These are phyloP conservation scores for Alloscopus bannaensis DNA, from an alignment of 2,888 invertebrate genomes.

Conservation along the genomic window DNA sequence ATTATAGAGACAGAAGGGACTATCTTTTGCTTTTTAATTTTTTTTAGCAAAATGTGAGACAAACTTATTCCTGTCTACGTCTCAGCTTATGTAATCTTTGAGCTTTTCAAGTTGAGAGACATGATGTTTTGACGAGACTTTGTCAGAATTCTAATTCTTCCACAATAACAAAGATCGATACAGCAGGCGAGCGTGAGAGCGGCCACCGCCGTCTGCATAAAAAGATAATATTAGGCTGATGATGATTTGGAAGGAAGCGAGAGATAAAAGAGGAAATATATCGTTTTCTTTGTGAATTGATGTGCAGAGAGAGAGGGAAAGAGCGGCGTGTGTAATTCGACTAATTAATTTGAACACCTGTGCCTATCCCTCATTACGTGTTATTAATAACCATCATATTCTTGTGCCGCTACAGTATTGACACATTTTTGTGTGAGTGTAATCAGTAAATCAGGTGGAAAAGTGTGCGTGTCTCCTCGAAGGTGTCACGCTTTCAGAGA, in stretches of 20 bases:
- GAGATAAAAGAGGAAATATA: not conserved
- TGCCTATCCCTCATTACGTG: not conserved
- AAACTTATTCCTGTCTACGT: too few relatives aligned
- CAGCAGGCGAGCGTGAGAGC: not conserved
- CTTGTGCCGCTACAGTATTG: not conserved
- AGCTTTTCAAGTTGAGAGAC: not conserved
- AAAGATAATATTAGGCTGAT: too few relatives aligned
- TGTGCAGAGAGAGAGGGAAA: not conserved
- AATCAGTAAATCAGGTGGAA: not conserved
- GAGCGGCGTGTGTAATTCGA: not conserved
- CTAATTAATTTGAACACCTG: slow-evolving; percentile 1
- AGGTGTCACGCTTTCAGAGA: not conserved
- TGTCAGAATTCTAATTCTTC: not conserved
- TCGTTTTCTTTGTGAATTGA: not conserved
- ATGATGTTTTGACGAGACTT: not conserved
- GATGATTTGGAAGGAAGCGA: not conserved
- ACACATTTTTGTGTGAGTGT: not conserved
- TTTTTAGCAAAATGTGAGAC: too few relatives aligned
- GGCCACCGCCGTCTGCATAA: too few relatives aligned
- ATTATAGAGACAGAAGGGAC: too few relatives aligned
- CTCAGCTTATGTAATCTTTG: too few relatives aligned
- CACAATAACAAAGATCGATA: not conserved
- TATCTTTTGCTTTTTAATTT: too few relatives aligned
- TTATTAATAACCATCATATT: not conserved
- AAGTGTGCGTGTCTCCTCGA: not conserved